These are phyloP conservation scores for Sminthurinus signatus DNA, from an alignment of 1,140 invertebrate species.

Conservation along the genomic window DNA sequence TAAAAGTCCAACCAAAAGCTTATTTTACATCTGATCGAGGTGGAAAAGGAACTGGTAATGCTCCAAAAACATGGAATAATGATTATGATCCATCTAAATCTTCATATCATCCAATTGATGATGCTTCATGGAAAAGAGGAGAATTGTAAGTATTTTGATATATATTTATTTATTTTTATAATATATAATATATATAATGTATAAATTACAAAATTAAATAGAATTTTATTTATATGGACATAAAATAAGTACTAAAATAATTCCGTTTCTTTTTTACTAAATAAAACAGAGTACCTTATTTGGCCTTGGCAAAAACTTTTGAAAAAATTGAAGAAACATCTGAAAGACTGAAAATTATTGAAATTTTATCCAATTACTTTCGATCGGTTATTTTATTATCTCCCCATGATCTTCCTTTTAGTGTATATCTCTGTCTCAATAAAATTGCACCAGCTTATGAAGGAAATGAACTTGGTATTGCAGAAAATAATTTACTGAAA, in stretches of 20 bases:
- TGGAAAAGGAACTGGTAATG: too few relatives aligned
- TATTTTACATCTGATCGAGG: too few relatives aligned
- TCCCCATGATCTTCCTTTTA: slow-evolving; percentile 79
- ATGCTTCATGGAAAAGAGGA: slow-evolving; percentile 75
- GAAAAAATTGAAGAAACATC: slow-evolving; percentile 85
- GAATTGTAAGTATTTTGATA: slow-evolving; percentile 61
- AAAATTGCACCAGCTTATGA: slow-evolving; percentile 91
- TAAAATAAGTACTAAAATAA: too few relatives aligned
- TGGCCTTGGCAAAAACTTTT: slow-evolving; percentile 83
- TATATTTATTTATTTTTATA: slow-evolving; percentile 5
- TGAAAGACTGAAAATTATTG: slow-evolving; percentile 85
- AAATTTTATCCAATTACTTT: slow-evolving; percentile 90
- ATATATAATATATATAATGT: slow-evolving; percentile 11
- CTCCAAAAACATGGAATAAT: slow-evolving; percentile 42
- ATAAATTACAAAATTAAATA: slow-evolving; percentile 14
- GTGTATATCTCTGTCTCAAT: slow-evolving; percentile 92
- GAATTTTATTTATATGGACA: too few relatives aligned
- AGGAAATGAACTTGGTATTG: slow-evolving; percentile 83
- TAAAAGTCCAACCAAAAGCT: neutral
- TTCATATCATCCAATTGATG: slow-evolving; percentile 82
- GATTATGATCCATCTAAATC: slow-evolving; percentile 68
- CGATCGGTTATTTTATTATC: slow-evolving; percentile 82
- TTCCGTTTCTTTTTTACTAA: too few relatives aligned
- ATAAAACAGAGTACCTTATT: slow-evolving; percentile 84
- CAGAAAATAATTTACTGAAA: slow-evolving; percentile 89